phyloP scores from a whole-genome alignment of 2,113 vertebrate genomes.

The Hippocampus zosterae region DNA sequence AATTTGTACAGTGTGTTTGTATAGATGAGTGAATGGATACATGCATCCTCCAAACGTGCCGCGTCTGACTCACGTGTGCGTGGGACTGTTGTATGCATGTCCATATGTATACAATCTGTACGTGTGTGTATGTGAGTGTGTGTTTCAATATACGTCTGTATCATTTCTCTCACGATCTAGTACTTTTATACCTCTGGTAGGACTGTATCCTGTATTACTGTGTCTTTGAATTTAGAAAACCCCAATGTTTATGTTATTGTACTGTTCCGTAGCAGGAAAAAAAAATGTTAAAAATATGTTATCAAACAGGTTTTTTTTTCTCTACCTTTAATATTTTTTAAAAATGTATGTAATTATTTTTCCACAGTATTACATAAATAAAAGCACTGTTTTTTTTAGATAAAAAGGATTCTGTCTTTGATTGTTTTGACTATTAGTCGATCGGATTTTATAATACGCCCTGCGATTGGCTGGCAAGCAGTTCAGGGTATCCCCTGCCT shows the following conservation, averaged over 20 bases:
- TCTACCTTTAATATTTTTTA: conserved; percentile 80
- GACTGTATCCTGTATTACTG: conserved; percentile 81
- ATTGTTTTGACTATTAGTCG: background rate
- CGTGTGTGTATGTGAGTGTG: conserved; percentile 44
- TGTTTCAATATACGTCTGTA: conserved; percentile 63
- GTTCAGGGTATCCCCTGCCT: too few relatives aligned
- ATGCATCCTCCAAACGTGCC: conserved; percentile 43
- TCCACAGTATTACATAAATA: conserved; percentile 83
- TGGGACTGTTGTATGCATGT: conserved; percentile 39
- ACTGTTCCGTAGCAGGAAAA: conserved; percentile 77
- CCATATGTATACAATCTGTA: conserved; percentile 34
- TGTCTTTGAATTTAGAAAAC: conserved; percentile 77
- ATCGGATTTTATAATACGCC: too few relatives aligned
- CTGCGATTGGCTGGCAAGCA: too few relatives aligned
- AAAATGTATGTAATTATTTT: conserved; percentile 85
- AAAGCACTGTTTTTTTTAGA: conserved; percentile 81
- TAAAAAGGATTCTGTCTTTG: background rate
- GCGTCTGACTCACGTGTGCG: conserved; percentile 25
- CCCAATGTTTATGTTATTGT: conserved; percentile 76
- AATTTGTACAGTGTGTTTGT: conserved; percentile 71
- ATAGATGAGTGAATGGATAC: conserved; percentile 55
- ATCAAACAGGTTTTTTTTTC: conserved; percentile 76
- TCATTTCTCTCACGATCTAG: conserved; percentile 73
- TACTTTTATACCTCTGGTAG: conserved; percentile 82
- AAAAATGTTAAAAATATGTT: conserved; percentile 75